Conservation (phyloP, 2,888 invertebrate species). For the Stenotaenia linearis region DNA sequence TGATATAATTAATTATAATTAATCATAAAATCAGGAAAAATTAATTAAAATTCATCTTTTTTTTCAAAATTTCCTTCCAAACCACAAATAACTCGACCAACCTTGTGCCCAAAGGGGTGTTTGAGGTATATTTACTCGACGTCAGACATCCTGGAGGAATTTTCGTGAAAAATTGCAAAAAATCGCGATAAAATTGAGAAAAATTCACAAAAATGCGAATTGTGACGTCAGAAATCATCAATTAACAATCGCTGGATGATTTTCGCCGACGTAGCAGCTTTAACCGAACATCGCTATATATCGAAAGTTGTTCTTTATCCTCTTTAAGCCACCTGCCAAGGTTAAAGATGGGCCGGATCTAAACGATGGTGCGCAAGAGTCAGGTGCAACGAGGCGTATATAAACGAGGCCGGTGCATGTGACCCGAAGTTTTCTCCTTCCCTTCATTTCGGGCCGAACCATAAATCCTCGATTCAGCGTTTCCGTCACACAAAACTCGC, state of each 20-base stretch:
- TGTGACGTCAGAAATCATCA: not conserved
- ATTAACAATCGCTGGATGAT: no score
- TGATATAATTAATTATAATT: not conserved
- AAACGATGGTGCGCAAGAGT: not conserved
- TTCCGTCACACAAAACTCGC: no score
- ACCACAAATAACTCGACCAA: no score
- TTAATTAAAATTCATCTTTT: no score
- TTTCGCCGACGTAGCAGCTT: not conserved
- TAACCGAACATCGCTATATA: not conserved
- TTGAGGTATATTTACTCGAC: no score
- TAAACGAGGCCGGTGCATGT: not conserved
- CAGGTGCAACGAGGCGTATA: not conserved
- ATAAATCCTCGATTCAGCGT: not conserved
- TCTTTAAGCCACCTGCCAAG: slow-evolving; percentile 3
- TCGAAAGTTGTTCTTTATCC: not conserved
- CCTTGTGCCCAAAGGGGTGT: no score
- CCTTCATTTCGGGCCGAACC: not conserved
- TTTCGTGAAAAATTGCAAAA: no score
- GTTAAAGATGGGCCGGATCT: not conserved
- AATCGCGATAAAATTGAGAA: not conserved
- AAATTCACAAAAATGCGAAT: no score
- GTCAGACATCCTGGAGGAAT: no score
- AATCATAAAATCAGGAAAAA: no score
- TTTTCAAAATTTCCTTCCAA: no score
- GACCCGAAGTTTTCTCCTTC: not conserved